Evolutionary conservation across 2,797 vertebrate species (phyloP), one percentile per base, ranked within the genome.

Genomic region (Trematomus bernacchii): DNA sequence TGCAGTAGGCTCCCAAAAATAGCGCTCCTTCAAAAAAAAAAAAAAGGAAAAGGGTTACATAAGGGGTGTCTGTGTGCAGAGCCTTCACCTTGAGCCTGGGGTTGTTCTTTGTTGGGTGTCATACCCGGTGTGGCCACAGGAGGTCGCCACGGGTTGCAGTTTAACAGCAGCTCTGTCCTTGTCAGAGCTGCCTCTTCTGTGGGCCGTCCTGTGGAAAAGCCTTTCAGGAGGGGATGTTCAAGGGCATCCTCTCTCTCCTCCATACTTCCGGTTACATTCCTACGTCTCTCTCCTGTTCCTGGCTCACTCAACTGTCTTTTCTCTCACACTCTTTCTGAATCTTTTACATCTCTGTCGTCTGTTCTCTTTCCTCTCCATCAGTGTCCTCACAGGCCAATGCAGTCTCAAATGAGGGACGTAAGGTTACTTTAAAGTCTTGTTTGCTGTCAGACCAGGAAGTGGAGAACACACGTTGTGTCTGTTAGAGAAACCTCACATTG

Each of bases 61-160:
- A 94, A 95, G 90, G 85, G 79, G 84, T 90, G 92, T 92, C 88
- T n/a, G n/a, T 92, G 85, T 85, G 77, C 81, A 80, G 87, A 82
- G 87, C 42, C 89, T 93, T 93, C 91, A 95, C 93, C 93, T 94
- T 91, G 85, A 91, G 89, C 87, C 86, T 75, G 59, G 71, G 87
- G 83, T 86, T 82, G 85, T 71, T 79, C 30, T 66, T 78, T 74
- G 79, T 71, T 5, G 30, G 13, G 3, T 87, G 85, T 58, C 27
- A 10, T 89, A 52, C 76, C 21, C 9, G 1, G 16, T 51, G 16
- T 73, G 78, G 43, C 91, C 94, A 94, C 92, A 80, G 64, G 91
- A 91, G 90, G 92, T 79, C 89, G 21, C 74, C 66, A 5, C 75
- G 33, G 69, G n/a, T 88, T 63, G 43, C 46, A 57, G 66, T 73